Base-by-base conservation (phyloP, 2,113 vertebrate species). In the Probosciger aterrimus region DNA sequence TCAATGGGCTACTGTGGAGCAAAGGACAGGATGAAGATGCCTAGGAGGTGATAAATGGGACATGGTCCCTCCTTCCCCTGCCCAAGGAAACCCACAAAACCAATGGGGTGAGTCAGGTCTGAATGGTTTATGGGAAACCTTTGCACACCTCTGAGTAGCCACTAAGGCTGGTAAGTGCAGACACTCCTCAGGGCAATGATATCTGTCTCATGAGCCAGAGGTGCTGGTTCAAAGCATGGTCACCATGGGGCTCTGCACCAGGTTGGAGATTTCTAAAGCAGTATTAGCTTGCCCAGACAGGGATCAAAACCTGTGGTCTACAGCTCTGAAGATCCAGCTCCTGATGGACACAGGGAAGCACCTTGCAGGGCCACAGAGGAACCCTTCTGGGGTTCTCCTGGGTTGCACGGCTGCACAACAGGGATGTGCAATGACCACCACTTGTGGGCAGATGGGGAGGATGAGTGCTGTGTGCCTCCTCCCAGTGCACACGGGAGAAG, bases 391-490 rank as follows among this genome's bases (percentile, higher is more conserved):
- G 19, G 8, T 75, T 74, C 22, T 67, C 33, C 52, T 30, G 44
- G 13, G 33, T 33, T 46, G 28, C 24, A 46, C 0, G 3, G 68
- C 46, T 59, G 5, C 39, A 31, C 28, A 67, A 37, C 28, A 18
- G 1, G 1, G 17, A n/a, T 31, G 17, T 67, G 18, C 19, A 62
- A 53, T 14, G 16, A 41, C 15, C 9, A 1, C 14, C 9, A 35
- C 20, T 31, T 18, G 11, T 6, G 55, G 59, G 17, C 30, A 39
- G 68, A 28, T n/a, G 43, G 14, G 39, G 60, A 73, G n/a, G 59
- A n/a, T 3, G 41, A 46, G 41, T 0, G 0, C 47, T 39, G 67
- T 4, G 2, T 46, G 24, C 35, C 33, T 52, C 28, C 8, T 41
- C n/a, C 28, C 53, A 37, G 27, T 1, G 0, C 25, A 28, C 0